Evolutionary conservation across 2,797 vertebrate genomes (phyloP).

Genomic region (Dendrocincla fuliginosa): DNA sequence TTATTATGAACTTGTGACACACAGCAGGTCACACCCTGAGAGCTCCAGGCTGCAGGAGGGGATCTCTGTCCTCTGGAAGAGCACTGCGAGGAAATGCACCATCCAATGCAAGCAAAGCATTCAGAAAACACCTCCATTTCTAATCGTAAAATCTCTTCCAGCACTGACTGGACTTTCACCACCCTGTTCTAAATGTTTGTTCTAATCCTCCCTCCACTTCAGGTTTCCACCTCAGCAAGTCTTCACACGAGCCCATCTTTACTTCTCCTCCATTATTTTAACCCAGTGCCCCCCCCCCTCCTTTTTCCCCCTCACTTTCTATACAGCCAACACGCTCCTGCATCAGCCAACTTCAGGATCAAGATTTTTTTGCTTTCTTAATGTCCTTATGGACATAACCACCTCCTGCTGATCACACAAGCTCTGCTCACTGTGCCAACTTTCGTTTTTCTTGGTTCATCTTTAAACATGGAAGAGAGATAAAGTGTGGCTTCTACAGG

Average conservation of each 20-base stretch:
- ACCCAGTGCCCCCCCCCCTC: background rate
- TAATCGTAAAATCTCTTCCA: background rate
- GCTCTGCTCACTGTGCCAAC: background rate
- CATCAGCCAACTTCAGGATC: background rate
- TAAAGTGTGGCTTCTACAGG: background rate
- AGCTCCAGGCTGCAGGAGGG: background rate
- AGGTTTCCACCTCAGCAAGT: background rate
- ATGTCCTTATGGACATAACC: background rate
- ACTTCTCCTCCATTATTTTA: background rate
- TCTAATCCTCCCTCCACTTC: background rate
- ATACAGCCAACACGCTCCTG: accelerated
- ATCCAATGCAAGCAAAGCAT: background rate
- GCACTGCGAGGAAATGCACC: background rate
- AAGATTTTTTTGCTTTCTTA: background rate
- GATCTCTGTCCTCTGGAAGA: background rate
- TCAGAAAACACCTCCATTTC: background rate
- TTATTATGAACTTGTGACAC: background rate
- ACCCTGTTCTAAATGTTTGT: background rate
- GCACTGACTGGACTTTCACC: background rate
- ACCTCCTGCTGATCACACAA: background rate
- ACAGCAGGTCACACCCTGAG: background rate
- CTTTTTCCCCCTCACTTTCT: background rate
- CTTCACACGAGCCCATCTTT: background rate
- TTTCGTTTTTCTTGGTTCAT: background rate
- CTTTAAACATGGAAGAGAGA: background rate